Evolutionary conservation across 1,140 invertebrate genomes (phyloP).

Genomic region (Hylyphantes graminicola): DNA sequence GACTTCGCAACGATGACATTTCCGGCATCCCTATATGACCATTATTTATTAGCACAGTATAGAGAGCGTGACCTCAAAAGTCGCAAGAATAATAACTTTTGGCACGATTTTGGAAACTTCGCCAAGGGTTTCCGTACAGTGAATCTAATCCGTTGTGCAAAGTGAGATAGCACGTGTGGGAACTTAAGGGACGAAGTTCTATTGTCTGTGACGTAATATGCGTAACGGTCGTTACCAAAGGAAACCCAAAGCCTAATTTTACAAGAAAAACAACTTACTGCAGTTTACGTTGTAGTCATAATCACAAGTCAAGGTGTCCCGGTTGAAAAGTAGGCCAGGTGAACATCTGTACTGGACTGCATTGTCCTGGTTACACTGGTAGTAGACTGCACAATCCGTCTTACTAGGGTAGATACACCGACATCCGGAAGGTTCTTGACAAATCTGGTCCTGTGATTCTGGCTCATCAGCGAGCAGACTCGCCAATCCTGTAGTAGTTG

Average conservation of each 20-base stretch:
- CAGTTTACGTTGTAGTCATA: constrained; percentile 44
- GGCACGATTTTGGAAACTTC: too few relatives aligned
- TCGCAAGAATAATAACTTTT: too few relatives aligned
- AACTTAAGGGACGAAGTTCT: too few relatives aligned
- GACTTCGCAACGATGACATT: too few relatives aligned
- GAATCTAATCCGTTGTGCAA: too few relatives aligned
- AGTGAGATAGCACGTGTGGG: too few relatives aligned
- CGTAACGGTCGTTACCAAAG: too few relatives aligned
- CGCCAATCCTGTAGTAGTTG: not conserved
- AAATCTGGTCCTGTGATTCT: constrained; percentile 25
- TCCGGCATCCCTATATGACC: too few relatives aligned
- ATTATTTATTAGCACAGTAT: too few relatives aligned
- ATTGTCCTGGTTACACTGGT: constrained; percentile 27
- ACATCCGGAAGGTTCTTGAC: constrained; percentile 1
- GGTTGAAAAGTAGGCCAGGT: constrained; percentile 26
- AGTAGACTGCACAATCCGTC: constrained; percentile 20
- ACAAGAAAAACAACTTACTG: constrained; percentile 7
- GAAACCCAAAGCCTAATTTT: not conserved
- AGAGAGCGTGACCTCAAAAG: too few relatives aligned
- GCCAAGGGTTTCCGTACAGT: too few relatives aligned
- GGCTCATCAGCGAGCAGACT: not conserved
- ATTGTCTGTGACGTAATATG: too few relatives aligned
- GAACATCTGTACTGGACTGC: constrained; percentile 19
- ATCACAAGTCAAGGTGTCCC: constrained; percentile 31
- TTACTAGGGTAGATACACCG: constrained; percentile 30